Evolutionary conservation across 2,888 invertebrate genomes (phyloP), one percentile per base, ranked within the genome.

Genomic region (Augiades crinisus): DNA sequence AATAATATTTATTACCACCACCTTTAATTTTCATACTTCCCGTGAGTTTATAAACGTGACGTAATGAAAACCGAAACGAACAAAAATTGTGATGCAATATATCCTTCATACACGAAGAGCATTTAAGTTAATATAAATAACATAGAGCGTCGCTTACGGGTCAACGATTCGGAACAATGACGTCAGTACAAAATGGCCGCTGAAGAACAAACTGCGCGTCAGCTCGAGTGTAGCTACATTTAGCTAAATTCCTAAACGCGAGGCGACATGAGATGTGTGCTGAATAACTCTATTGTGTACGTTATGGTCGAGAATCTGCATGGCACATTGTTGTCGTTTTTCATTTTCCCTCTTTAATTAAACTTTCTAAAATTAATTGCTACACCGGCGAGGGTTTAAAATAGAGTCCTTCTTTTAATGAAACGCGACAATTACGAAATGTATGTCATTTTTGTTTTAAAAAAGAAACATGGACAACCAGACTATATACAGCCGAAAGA

Each of bases 161-260:
- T 55, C 55, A 53, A 55, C 55, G 53, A 45, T 49, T 44, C 47
- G 30, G 41, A 55, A 55, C 55, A 55, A 55, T 53, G 40, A 41
- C 45, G 44, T 43, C 36, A 44, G 27, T 38, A 47, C 52, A 47
- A 55, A 55, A 55, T 55, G 55, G 55, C 43, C 30, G 43, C 43
- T 30, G 41, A 5, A 41, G 41, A 31, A 44, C 43, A 31, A 44
- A 31, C 43, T 31, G 12, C 10, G 43, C 31, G 31, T 41, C 31
- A 31, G 31, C 31, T 31, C 12, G 43, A 43, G 30, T 31, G 43
- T 12, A 30, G 30, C 30, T 30, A 30, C 30, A 30, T 12, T 10
- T 30, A 30, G 21, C 38, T 47, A 21, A 38, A 47, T 47, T 37
- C 19, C 43, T 44, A 44, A 38, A 37, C 47, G 17, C 37, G 17